Conservation (phyloP, 2,113 vertebrate genomes). For the Egretta garzetta region DNA sequence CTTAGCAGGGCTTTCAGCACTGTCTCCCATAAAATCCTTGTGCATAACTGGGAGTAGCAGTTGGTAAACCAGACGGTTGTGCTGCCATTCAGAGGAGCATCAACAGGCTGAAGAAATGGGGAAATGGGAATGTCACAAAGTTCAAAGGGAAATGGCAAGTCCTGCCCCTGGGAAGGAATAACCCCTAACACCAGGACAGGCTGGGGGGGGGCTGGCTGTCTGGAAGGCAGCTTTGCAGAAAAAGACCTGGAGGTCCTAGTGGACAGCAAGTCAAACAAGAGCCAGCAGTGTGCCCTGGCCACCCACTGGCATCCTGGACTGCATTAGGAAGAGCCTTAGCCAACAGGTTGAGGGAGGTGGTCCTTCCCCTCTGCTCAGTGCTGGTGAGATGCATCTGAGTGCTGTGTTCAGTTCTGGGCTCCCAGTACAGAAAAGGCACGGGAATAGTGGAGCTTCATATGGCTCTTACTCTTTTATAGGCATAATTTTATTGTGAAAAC, state of each 20-base stretch:
- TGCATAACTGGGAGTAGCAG: not conserved
- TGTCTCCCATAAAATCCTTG: accelerated
- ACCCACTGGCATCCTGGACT: not conserved
- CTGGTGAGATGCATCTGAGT: not conserved
- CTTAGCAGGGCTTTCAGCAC: not conserved
- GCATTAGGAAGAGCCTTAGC: not conserved
- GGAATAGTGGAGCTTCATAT: not conserved
- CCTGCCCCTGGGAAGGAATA: not conserved
- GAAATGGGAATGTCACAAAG: not conserved
- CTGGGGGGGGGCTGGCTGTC: accelerated
- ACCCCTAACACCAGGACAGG: not conserved
- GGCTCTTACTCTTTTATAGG: not conserved
- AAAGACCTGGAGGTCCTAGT: not conserved
- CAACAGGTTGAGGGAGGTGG: not conserved
- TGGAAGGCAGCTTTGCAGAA: not conserved
- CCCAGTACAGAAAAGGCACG: not conserved
- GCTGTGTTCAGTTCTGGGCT: not conserved
- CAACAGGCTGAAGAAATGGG: not conserved
- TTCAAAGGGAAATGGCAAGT: not conserved
- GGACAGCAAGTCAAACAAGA: not conserved
- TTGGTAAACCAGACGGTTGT: not conserved
- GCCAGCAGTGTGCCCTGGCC: not conserved
- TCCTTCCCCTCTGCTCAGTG: not conserved
- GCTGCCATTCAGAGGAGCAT: not conserved
- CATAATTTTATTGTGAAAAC: not conserved